A percentile compares a stretch with the other conserved stretches of the same genome.
Conservation (phyloP, 2,888 invertebrate species). For the Sphaerophoria rueppellii region DNA sequence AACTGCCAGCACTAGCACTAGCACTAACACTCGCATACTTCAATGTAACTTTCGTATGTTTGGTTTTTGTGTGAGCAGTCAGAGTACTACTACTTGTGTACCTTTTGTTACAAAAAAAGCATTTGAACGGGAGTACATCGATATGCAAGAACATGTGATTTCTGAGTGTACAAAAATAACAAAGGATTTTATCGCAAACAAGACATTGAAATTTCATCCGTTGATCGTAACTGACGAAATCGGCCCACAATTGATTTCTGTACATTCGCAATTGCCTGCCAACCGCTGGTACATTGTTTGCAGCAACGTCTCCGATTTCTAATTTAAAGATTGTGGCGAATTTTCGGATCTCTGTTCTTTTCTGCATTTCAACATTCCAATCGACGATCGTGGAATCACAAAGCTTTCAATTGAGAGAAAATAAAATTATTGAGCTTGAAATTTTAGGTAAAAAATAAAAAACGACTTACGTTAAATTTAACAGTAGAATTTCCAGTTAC, state of each 20-base stretch:
- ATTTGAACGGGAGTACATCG: constrained; percentile 1
- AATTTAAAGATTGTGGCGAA: neutral
- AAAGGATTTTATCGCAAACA: neutral
- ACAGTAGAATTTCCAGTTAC: neutral
- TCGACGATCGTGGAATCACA: neutral
- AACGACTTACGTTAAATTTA: neutral
- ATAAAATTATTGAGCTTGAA: neutral
- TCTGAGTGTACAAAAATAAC: constrained; percentile 17
- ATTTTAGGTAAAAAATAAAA: neutral
- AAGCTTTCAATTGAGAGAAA: neutral
- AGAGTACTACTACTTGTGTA: neutral
- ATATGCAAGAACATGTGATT: constrained; percentile 15
- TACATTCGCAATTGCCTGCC: neutral
- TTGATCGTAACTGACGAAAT: neutral
- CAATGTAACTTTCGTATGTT: neutral
- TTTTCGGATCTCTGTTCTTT: neutral
- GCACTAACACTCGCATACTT: neutral
- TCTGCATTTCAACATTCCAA: neutral
- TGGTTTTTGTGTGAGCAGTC: neutral
- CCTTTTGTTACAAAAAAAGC: constrained; percentile 11
- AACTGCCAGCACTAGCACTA: constrained; percentile 25
- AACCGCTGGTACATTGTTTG: neutral
- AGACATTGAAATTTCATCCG: constrained; percentile 10
- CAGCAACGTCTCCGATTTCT: neutral
- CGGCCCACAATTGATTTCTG: neutral